Base-by-base conservation (phyloP, 2,888 invertebrate species). In the Autographa pulchrina region DNA sequence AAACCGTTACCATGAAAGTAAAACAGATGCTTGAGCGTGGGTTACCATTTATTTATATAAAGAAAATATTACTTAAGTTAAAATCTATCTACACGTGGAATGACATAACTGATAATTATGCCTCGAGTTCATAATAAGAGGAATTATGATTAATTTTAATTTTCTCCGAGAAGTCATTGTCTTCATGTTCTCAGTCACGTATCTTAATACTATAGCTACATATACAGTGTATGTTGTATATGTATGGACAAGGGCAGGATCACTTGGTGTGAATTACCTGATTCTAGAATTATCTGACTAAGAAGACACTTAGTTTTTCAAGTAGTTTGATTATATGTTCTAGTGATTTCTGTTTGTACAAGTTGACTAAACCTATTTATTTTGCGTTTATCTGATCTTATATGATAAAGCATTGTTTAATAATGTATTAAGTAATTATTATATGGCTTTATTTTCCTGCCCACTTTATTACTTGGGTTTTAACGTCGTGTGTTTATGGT, bases 131-230 rank as follows among this genome's bases (percentile, higher is more conserved):
- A 8, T 64, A 18, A 63, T 71, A 72, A 80, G 65, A 77, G 63
- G 75, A 74, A 75, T 61, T 69, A 59, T 68, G 68, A 72, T 70
- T 65, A 78, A 61, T 54, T 65, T 70, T 78, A 74, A 72, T 73
- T 77, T 74, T 61, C 62, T 63, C 48, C 5, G 58, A 73, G 68
- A 68, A 68, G 61, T 70, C 68, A 62, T 68, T 67, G 78, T 74
- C 61, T 81, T 65, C 87, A 77, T 88, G 88, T 70, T 70, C 52
- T 52, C 68, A 70, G 85, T 88, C 88, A 88, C 88, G 88, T 88
- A 86, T 72, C 64, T 32, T 8, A n/a, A n/a, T n/a, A 14, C 25
- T 20, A 48, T 74, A 43, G 35, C 48, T 65, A 25, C 65, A 54
- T 13, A 14, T 58, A 56, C 18, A 43, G 16, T 16, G 13, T 35